Percentiles rank a stretch among this genome's conserved stretches.
Evolutionary conservation across 2,888 invertebrate genomes (phyloP).

Genomic region (Drosophila sordidapex): DNA sequence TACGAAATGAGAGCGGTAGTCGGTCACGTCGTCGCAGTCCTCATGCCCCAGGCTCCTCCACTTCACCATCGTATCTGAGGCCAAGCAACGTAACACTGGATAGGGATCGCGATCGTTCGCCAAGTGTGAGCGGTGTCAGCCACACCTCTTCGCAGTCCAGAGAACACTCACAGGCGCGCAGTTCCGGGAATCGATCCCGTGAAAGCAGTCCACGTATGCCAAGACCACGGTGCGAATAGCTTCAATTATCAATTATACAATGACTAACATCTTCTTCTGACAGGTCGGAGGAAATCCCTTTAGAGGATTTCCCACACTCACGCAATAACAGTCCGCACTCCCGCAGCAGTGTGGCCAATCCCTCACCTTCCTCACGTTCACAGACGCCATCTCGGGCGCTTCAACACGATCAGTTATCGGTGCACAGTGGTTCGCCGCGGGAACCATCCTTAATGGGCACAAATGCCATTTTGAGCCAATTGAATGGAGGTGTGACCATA

Average conservation of each 20-base stretch:
- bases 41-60: slow-evolving; percentile 85
- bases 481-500: slow-evolving; percentile 69
- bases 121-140: slow-evolving; percentile 81
- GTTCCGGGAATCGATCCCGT: slow-evolving; percentile 86
- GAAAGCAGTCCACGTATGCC: slow-evolving; percentile 91
- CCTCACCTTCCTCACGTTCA: slow-evolving; percentile 84
- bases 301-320: slow-evolving; percentile 90
- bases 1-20: slow-evolving; percentile 78
- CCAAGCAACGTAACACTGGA: slow-evolving; percentile 48
- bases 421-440: slow-evolving; percentile 68
- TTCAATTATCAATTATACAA: neutral
- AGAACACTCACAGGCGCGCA: slow-evolving; percentile 82
- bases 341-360: slow-evolving; percentile 54
- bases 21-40: slow-evolving; percentile 85
- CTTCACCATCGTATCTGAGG: slow-evolving; percentile 80
- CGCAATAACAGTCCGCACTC: slow-evolving; percentile 85
- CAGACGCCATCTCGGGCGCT: slow-evolving; percentile 84
- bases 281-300: slow-evolving; percentile 91
- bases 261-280: slow-evolving; percentile 9
- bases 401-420: slow-evolving; percentile 74
- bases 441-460: slow-evolving; percentile 52
- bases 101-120: slow-evolving; percentile 83
- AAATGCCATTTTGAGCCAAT: slow-evolving; percentile 61
- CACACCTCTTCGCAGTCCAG: slow-evolving; percentile 84
- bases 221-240: slow-evolving; percentile 86